A percentile compares a stretch with the other conserved stretches of the same genome.
These are phyloP conservation scores for Cheirogaleus major DNA, from an alignment of 2,797 vertebrate genomes.

Conservation along the genomic window DNA sequence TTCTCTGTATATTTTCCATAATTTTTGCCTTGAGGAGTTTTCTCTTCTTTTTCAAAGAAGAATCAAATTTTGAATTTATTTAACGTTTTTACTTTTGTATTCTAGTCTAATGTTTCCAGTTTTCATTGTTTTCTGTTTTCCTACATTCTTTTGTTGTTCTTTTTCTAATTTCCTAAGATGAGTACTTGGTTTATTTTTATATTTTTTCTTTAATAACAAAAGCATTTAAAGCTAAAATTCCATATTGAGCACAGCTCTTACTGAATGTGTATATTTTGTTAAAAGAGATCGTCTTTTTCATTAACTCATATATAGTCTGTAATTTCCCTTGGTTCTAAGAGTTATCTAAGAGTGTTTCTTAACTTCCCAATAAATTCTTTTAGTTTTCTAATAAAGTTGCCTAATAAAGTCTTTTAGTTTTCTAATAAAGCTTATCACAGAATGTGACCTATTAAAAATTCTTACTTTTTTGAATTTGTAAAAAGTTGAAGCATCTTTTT, in stretches of 20 bases:
- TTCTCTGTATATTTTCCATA: neutral
- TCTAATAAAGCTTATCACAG: neutral
- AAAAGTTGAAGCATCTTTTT: neutral
- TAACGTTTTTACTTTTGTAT: neutral
- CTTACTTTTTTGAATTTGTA: neutral
- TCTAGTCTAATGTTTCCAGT: neutral
- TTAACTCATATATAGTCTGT: neutral
- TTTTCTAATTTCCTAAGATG: neutral
- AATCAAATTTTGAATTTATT: neutral
- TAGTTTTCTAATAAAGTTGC: neutral
- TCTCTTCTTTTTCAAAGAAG: neutral
- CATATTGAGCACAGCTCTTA: neutral
- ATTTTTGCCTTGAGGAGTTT: neutral
- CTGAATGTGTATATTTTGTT: neutral
- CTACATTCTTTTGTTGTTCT: neutral
- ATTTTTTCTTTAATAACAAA: constrained; percentile 8
- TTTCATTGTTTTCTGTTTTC: neutral
- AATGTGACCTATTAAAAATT: neutral
- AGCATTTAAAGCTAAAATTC: neutral
- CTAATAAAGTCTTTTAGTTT: neutral
- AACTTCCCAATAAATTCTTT: neutral
- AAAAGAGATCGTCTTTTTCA: neutral
- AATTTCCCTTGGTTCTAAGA: neutral
- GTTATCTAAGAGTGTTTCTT: neutral
- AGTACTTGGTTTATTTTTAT: neutral